Evolutionary conservation across 2,888 invertebrate species (phyloP).

Genomic region (Lissonota sp.): DNA sequence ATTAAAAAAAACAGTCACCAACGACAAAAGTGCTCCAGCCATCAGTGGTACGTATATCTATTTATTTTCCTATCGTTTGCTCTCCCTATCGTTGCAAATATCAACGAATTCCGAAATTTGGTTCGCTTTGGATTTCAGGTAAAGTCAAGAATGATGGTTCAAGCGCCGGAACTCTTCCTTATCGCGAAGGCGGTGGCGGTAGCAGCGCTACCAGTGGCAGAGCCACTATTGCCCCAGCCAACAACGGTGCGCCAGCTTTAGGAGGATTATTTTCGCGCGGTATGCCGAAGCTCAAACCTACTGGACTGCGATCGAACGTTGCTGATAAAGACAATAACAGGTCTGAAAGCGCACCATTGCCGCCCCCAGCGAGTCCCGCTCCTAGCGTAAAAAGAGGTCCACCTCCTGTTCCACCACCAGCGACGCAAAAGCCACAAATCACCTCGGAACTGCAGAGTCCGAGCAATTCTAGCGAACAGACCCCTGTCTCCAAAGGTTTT

Average conservation of each 20-base stretch:
- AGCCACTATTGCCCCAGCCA: slow-evolving; percentile 67
- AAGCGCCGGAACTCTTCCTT: slow-evolving; percentile 77
- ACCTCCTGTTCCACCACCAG: slow-evolving; percentile 92
- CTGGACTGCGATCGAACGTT: slow-evolving; percentile 84
- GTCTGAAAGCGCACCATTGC: slow-evolving; percentile 59
- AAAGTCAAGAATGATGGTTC: slow-evolving; percentile 79
- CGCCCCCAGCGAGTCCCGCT: slow-evolving; percentile 62
- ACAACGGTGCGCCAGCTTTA: slow-evolving; percentile 83
- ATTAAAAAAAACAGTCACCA: slow-evolving; percentile 94
- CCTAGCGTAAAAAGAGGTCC: slow-evolving; percentile 87
- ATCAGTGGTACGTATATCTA: slow-evolving; percentile 88
- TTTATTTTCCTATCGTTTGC: too few relatives aligned
- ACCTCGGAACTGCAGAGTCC: slow-evolving; percentile 80
- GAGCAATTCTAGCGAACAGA: slow-evolving; percentile 87
- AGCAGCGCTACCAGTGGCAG: not conserved
- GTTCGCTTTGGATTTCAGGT: slow-evolving; percentile 71
- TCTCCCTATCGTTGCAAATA: too few relatives aligned
- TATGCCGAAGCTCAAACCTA: slow-evolving; percentile 92
- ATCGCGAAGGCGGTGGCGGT: slow-evolving; percentile 29
- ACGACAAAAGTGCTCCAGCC: slow-evolving; percentile 94
- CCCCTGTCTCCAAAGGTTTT: slow-evolving; percentile 77
- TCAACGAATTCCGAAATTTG: not conserved
- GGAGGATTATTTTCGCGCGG: slow-evolving; percentile 93
- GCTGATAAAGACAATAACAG: slow-evolving; percentile 64
- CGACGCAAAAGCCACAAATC: slow-evolving; percentile 87